Percentiles rank a stretch among this genome's conserved stretches.
These are phyloP conservation scores for Hapalemur alaotrensis DNA, from an alignment of 2,797 vertebrate genomes.

Conservation along the genomic window DNA sequence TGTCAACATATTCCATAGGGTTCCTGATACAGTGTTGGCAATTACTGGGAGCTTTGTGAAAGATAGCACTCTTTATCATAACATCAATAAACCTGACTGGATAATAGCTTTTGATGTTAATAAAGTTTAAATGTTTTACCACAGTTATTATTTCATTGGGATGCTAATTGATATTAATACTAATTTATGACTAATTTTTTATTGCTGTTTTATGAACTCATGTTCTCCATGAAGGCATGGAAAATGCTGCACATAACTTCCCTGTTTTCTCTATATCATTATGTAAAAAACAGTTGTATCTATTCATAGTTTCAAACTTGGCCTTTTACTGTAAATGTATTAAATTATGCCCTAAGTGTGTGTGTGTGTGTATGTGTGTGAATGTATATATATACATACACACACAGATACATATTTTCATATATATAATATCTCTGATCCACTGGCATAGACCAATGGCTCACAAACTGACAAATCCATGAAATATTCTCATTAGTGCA, in stretches of 20 bases:
- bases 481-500: background rate
- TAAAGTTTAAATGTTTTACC: conserved; percentile 65
- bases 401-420: background rate
- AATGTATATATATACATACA: too few relatives aligned
- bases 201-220: conserved; percentile 63
- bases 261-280: background rate
- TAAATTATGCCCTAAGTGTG: background rate
- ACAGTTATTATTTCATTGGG: conserved; percentile 40
- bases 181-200: conserved; percentile 59
- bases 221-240: conserved; percentile 9
- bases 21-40: conserved; percentile 27
- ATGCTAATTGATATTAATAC: conserved; percentile 61
- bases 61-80: conserved; percentile 56
- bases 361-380: background rate
- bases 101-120: conserved; percentile 52
- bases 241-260: background rate
- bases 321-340: background rate
- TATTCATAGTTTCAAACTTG: background rate
- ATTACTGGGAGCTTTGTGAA: conserved; percentile 49
- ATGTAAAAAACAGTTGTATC: background rate
- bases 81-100: conserved; percentile 57
- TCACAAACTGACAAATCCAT: background rate
- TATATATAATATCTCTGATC: background rate
- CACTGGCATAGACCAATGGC: background rate
- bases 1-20: background rate